Conservation (phyloP, 2,888 invertebrate species). For the Teleogryllus oceanicus region DNA sequence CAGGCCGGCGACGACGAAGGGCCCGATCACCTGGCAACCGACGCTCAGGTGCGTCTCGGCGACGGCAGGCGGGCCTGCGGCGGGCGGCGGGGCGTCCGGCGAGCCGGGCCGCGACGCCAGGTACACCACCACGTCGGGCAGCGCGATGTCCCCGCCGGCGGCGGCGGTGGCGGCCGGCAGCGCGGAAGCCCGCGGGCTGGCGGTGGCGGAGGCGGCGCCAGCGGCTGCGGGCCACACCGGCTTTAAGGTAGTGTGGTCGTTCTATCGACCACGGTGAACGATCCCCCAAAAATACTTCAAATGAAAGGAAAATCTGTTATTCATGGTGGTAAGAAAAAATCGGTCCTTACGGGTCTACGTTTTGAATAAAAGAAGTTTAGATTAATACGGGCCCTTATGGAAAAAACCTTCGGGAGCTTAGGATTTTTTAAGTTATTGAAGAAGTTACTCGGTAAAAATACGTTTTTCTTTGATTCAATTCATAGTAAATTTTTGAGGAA, state of each 20-base stretch:
- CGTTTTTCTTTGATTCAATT: too few relatives aligned
- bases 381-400: too few relatives aligned
- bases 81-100: not conserved
- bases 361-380: too few relatives aligned
- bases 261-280: too few relatives aligned
- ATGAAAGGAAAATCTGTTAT: too few relatives aligned
- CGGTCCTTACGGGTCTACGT: too few relatives aligned
- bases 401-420: too few relatives aligned
- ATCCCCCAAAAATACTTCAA: too few relatives aligned
- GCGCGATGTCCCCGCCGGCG: conserved; percentile 20
- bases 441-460: too few relatives aligned
- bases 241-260: not conserved
- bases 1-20: conserved; percentile 56
- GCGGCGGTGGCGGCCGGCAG: not conserved
- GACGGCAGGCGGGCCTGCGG: not conserved
- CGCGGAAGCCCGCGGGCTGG: not conserved
- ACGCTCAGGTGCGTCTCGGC: conserved; percentile 42
- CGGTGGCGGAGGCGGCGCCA: not conserved
- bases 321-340: too few relatives aligned
- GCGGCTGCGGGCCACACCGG: not conserved
- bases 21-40: conserved; percentile 48
- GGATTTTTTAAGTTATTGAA: too few relatives aligned
- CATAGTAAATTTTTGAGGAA: too few relatives aligned
- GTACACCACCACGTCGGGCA: conserved; percentile 27
- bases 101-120: not conserved